Conservation (phyloP, 2,113 vertebrate genomes). For the Reinhardtius hippoglossoides region DNA sequence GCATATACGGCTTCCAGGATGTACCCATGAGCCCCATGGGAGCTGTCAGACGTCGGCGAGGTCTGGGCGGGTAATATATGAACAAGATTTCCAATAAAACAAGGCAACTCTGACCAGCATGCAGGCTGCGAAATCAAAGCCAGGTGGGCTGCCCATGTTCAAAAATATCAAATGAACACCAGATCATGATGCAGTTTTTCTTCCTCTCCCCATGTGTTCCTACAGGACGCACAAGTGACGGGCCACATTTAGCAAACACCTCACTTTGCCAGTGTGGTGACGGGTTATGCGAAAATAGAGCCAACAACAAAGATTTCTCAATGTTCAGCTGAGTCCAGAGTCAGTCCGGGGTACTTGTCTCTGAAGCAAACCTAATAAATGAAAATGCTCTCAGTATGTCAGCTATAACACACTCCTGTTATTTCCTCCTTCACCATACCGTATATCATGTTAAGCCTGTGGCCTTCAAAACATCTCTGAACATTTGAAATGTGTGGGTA, state of each 20-base stretch:
- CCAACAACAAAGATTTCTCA: conserved; percentile 44
- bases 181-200: conserved; percentile 76
- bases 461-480: conserved; percentile 58
- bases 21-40: conserved; percentile 80
- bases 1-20: conserved; percentile 65
- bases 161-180: conserved; percentile 85
- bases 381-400: conserved; percentile 65
- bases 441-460: conserved; percentile 69
- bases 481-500: conserved; percentile 58
- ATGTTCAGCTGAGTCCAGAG: neutral
- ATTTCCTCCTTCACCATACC: conserved; percentile 56
- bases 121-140: conserved; percentile 81
- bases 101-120: conserved; percentile 81
- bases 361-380: conserved; percentile 59
- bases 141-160: conserved; percentile 82
- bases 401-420: conserved; percentile 50
- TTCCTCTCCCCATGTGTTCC: conserved; percentile 48
- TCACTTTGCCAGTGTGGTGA: conserved; percentile 59
- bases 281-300: conserved; percentile 48
- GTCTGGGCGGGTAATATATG: conserved; percentile 82
- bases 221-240: conserved; percentile 60
- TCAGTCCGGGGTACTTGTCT: conserved; percentile 42
- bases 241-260: conserved; percentile 61
- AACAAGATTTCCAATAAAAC: conserved; percentile 87
- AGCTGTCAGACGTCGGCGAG: conserved; percentile 81